These are phyloP conservation scores for Apis cerana DNA, from an alignment of 1,140 invertebrate species.

Conservation along the genomic window DNA sequence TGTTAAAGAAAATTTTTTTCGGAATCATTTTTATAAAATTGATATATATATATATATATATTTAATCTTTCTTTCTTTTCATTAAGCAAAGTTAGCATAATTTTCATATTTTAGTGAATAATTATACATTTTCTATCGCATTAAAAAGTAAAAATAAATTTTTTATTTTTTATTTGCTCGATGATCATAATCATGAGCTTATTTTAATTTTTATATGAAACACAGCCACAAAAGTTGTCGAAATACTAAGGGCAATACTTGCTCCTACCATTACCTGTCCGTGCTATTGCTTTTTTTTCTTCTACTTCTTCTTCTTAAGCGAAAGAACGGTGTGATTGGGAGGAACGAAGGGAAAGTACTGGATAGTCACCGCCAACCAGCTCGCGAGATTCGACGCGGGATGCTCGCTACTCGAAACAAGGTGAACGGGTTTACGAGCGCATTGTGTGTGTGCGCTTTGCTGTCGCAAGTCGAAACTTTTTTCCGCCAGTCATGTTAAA, in stretches of 20 bases:
- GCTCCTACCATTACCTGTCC: conserved; percentile 42
- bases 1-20: too few relatives aligned
- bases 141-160: too few relatives aligned
- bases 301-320: conserved; percentile 32
- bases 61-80: too few relatives aligned
- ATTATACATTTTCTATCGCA: too few relatives aligned
- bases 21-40: too few relatives aligned
- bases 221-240: neutral
- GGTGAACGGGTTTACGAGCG: conserved; percentile 71
- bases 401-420: conserved; percentile 66
- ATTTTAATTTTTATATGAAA: conserved; percentile 15
- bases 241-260: conserved; percentile 1
- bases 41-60: too few relatives aligned
- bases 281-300: conserved; percentile 9
- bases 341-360: conserved; percentile 53
- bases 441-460: conserved; percentile 35
- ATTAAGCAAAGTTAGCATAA: too few relatives aligned
- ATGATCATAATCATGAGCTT: conserved; percentile 11
- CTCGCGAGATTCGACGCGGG: conserved; percentile 62
- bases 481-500: neutral
- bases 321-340: conserved; percentile 38
- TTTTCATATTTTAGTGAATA: too few relatives aligned
- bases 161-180: too few relatives aligned
- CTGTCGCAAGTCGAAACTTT: conserved; percentile 22
- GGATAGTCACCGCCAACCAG: conserved; percentile 62